Percentiles rank a stretch among this genome's conserved stretches.
phyloP scores from a whole-genome alignment of 1,140 invertebrate genomes.

The Hypsibius dujardini region DNA sequence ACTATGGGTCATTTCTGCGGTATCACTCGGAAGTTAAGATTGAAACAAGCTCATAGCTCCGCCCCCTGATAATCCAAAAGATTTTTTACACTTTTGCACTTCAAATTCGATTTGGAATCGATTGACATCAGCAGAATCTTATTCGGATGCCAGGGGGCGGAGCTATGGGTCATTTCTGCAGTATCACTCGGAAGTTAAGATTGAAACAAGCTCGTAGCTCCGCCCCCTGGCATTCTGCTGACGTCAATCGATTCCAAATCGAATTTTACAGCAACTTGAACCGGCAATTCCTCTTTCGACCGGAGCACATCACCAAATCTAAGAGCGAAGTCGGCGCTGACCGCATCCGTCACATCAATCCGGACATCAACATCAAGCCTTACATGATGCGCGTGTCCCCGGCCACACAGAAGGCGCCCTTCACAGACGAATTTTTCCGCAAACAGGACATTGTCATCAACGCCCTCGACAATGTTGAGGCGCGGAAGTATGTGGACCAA shows the following conservation, averaged over 20 bases:
- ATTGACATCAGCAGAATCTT: too few species aligned
- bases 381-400: conserved; percentile 17
- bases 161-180: too few species aligned
- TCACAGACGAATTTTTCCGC: conserved; percentile 23
- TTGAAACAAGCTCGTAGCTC: not conserved
- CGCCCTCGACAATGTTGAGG: conserved; percentile 24
- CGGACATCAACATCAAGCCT: conserved; percentile 24
- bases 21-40: too few species aligned
- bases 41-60: too few species aligned
- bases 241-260: too few species aligned
- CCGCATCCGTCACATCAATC: conserved; percentile 31
- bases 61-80: too few species aligned
- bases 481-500: conserved; percentile 23
- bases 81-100: too few species aligned
- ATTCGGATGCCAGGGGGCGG: too few species aligned
- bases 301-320: conserved; percentile 29
- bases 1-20: too few species aligned
- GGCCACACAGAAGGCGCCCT: conserved; percentile 17
- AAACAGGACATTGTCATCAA: conserved; percentile 22
- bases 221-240: too few species aligned
- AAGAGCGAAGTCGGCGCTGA: conserved; percentile 34
- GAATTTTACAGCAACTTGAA: conserved; percentile 22
- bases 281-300: conserved; percentile 23
- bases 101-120: too few species aligned
- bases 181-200: too few species aligned